These are phyloP conservation scores for Augochlorella aurata DNA, from an alignment of 2,888 invertebrate genomes.

Conservation along the genomic window DNA sequence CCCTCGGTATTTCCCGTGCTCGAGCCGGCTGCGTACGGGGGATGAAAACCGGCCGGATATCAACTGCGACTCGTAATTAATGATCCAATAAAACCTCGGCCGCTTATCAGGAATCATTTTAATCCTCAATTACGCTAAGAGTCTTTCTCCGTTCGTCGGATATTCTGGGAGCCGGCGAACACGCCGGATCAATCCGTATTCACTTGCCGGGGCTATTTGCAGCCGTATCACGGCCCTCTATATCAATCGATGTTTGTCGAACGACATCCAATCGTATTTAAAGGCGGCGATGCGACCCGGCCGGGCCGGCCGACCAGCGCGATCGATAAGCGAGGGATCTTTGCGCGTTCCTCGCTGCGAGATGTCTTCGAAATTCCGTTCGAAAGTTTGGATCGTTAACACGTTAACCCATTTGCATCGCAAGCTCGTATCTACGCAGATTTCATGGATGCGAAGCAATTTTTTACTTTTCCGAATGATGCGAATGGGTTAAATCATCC, in stretches of 20 bases:
- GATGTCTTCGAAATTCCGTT: too few relatives aligned
- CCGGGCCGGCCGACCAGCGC: too few relatives aligned
- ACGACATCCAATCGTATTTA: neutral
- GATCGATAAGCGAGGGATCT: too few relatives aligned
- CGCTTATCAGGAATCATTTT: constrained; percentile 60
- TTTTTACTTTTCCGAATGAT: too few relatives aligned
- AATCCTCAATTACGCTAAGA: constrained; percentile 45
- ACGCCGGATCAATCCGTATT: constrained; percentile 26
- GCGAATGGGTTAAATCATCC: too few relatives aligned
- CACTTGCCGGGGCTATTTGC: neutral
- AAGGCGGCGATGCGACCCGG: neutral
- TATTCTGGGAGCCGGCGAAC: neutral
- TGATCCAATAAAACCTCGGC: constrained; percentile 46
- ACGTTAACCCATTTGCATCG: too few relatives aligned
- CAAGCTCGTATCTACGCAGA: too few relatives aligned
- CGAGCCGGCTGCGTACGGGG: constrained; percentile 44
- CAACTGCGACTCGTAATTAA: constrained; percentile 57
- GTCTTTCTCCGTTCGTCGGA: constrained; percentile 19
- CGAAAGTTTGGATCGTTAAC: too few relatives aligned
- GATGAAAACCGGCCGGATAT: constrained; percentile 43
- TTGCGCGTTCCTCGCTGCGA: too few relatives aligned
- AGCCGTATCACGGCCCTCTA: neutral
- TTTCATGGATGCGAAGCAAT: too few relatives aligned
- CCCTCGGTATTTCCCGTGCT: constrained; percentile 58
- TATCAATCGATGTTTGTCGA: neutral